A percentile compares a stretch with the other conserved stretches of the same genome.
These are phyloP conservation scores for Alentia gelatinosa DNA, from an alignment of 2,888 invertebrate genomes.

Conservation along the genomic window DNA sequence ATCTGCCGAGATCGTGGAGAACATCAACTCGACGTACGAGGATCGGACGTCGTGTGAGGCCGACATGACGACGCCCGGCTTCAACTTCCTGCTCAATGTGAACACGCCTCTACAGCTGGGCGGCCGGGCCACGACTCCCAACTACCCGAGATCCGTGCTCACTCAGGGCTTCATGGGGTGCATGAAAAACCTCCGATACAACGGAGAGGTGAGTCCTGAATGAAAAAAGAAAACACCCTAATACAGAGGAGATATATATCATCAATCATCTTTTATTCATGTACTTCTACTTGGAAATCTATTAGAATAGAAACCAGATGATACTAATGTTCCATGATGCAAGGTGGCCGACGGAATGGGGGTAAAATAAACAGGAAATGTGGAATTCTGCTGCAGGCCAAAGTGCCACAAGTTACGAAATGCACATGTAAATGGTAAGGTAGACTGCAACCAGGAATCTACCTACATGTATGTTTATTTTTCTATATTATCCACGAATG, in stretches of 20 bases:
- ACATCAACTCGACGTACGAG: conserved; percentile 87
- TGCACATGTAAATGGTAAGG: no score
- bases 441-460: no score
- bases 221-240: no score
- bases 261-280: neutral
- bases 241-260: no score
- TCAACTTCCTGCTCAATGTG: conserved; percentile 96
- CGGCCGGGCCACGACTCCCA: conserved; percentile 81
- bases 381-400: no score
- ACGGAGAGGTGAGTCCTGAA: conserved; percentile 84
- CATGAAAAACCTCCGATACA: conserved; percentile 95
- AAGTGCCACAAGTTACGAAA: no score
- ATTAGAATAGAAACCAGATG: neutral
- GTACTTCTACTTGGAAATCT: neutral
- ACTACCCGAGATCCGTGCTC: conserved; percentile 44
- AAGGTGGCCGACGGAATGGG: neutral
- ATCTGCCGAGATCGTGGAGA: conserved; percentile 93
- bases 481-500: no score
- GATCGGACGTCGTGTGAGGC: conserved; percentile 95
- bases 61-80: conserved; percentile 92
- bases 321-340: neutral
- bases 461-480: no score
- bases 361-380: neutral
- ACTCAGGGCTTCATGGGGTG: conserved; percentile 94
- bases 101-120: conserved; percentile 97